phyloP scores from a whole-genome alignment of 2,888 invertebrate genomes.

The Plebejus anna region DNA sequence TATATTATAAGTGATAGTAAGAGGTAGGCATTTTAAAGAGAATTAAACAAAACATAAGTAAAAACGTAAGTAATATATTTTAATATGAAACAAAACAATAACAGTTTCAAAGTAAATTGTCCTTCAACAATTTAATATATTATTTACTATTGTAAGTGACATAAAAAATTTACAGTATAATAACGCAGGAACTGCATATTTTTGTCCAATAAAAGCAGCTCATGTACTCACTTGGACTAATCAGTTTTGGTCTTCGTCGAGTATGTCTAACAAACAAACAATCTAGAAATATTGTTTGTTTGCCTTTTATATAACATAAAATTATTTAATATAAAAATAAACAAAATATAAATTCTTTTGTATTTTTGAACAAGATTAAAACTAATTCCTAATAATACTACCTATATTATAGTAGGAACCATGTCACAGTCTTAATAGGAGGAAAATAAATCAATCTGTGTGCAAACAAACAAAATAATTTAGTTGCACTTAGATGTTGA shows the following conservation, averaged over 20 bases:
- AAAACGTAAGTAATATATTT: neutral
- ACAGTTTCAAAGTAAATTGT: neutral
- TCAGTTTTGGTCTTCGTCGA: neutral
- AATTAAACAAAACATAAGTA: neutral
- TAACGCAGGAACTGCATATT: neutral
- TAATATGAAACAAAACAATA: neutral
- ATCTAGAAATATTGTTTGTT: too few species aligned
- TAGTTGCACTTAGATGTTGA: too few species aligned
- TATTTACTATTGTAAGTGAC: neutral
- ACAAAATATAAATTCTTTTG: neutral
- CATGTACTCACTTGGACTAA: neutral
- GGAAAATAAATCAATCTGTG: too few species aligned
- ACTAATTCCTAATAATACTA: neutral
- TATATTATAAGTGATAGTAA: neutral
- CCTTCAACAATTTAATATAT: neutral
- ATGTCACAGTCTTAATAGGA: neutral
- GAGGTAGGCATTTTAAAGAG: neutral
- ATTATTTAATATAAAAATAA: neutral
- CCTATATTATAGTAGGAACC: neutral
- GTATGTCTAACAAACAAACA: too few species aligned
- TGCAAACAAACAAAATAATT: too few species aligned
- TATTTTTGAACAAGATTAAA: neutral
- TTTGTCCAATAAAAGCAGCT: neutral
- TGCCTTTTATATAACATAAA: neutral
- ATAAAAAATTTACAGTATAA: neutral